Evolutionary conservation across 2,888 invertebrate species (phyloP), one percentile per base, ranked within the genome.

Genomic region (Amphimallon solstitiale): DNA sequence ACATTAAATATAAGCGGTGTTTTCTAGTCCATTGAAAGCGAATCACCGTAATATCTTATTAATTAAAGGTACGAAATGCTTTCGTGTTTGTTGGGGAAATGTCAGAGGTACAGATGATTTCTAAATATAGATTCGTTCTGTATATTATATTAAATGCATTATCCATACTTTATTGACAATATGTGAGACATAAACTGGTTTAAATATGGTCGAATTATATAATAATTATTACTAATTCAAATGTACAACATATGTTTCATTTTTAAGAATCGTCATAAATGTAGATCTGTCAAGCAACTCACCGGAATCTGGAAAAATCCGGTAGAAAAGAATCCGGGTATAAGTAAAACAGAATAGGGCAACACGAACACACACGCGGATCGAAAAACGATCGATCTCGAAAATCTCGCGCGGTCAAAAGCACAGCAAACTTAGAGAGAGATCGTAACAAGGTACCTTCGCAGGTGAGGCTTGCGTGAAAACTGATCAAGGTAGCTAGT

Each of bases 381-480:
- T 65, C 66, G 56, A 43, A 52, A 65, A 60, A 66, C 59, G 48
- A 65, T 7, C 29, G 29, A 9, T 66, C 66, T n/a, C n/a, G n/a
- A n/a, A n/a, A n/a, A 64, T 65, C 70, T 64, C 69, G 60, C 69
- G 60, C 63, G 48, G 35, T 67, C 68, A 29, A 29, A 29, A 29
- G 29, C 29, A 72, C 71, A 63, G 63, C 63, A 66, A 71, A 69
- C 71, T 60, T 49, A 66, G 63, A 65, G 71, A n/a, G n/a, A n/a
- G n/a, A n/a, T n/a, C n/a, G n/a, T n/a, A n/a, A 65, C 71, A 29
- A 29, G 29, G 29, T 29, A 73, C 75, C 75, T 75, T 72, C 73
- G 62, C 76, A 78, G 74, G 75, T 76, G 78, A 76, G 73, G 73
- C 70, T 76, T 75, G 75, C 75, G 73, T 75, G 76, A 74, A 75